Percentiles rank a stretch among this genome's conserved stretches.
Evolutionary conservation across 2,113 vertebrate genomes (phyloP).

Genomic region (Delphinapterus leucas): DNA sequence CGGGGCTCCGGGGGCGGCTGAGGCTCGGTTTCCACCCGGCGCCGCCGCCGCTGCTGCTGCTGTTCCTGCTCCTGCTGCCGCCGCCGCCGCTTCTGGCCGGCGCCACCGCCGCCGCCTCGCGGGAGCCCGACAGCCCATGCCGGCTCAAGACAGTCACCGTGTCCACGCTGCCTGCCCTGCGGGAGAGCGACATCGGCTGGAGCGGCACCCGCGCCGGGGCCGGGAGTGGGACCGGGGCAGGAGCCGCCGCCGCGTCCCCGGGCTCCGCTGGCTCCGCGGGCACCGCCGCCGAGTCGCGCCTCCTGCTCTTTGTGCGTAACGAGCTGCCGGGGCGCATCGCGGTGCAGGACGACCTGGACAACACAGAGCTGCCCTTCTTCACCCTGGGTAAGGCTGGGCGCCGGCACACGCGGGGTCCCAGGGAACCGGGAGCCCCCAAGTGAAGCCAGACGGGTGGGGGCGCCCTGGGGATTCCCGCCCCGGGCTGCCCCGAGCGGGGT

Average conservation of each 20-base stretch:
- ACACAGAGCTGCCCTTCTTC: slow-evolving; percentile 99
- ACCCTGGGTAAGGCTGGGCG: slow-evolving; percentile 90
- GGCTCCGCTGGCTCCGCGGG: slow-evolving; percentile 80
- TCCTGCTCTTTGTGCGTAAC: slow-evolving; percentile 94
- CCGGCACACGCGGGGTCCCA: neutral
- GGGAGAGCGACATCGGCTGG: slow-evolving; percentile 96
- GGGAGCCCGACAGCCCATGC: slow-evolving; percentile 82
- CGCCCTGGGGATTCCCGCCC: slow-evolving; percentile 48
- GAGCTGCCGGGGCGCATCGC: slow-evolving; percentile 96
- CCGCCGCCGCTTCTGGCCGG: slow-evolving; percentile 67
- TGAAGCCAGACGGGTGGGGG: slow-evolving; percentile 21
- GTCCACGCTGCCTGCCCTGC: slow-evolving; percentile 94
- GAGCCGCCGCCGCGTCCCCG: slow-evolving; percentile 80
- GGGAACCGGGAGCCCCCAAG: neutral
- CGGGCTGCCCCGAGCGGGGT: neutral
- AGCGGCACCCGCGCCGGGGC: slow-evolving; percentile 87
- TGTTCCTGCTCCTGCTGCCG: neutral
- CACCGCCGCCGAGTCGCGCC: slow-evolving; percentile 89
- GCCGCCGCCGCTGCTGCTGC: slow-evolving; percentile 38
- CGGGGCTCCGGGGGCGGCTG: slow-evolving; percentile 64
- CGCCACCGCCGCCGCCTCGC: slow-evolving; percentile 74
- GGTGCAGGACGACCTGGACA: slow-evolving; percentile 98
- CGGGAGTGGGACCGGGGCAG: slow-evolving; percentile 78
- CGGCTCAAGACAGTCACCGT: slow-evolving; percentile 94
- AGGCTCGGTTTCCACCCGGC: slow-evolving; percentile 53